phyloP scores from a whole-genome alignment of 2,888 invertebrate species.

The Acanthosepion esculentum region DNA sequence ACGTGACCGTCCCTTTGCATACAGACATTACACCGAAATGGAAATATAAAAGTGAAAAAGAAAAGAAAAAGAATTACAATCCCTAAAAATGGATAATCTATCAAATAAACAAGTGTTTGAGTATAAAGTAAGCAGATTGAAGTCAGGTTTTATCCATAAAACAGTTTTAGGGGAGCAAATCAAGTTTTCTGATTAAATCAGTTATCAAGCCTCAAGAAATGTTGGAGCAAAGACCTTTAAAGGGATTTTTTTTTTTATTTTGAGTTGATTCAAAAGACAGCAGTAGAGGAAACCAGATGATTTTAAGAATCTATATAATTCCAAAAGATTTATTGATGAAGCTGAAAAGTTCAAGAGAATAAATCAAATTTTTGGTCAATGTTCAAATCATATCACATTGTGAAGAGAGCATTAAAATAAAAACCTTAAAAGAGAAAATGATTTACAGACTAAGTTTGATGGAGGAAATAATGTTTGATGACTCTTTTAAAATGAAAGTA shows the following conservation, averaged over 20 bases:
- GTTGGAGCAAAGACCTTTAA: background rate
- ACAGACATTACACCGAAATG: background rate
- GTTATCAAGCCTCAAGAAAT: background rate
- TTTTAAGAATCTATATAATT: background rate
- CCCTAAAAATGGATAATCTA: conserved; percentile 2
- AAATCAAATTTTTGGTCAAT: background rate
- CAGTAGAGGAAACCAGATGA: background rate
- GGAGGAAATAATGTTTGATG: too few species aligned
- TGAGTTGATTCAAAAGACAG: background rate
- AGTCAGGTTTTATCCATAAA: background rate
- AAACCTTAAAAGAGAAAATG: background rate
- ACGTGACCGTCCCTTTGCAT: too few species aligned
- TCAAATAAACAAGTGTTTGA: background rate
- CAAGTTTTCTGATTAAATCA: background rate
- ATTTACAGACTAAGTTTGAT: background rate
- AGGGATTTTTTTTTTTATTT: background rate
- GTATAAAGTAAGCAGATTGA: background rate
- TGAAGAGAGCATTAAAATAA: background rate
- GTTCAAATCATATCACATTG: too few species aligned
- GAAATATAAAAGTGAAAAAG: background rate
- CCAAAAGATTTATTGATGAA: background rate
- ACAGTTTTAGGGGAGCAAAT: background rate
- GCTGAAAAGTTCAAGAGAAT: background rate
- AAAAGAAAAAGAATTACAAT: background rate
- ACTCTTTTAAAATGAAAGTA: background rate